A percentile compares a stretch with the other conserved stretches of the same genome.
Evolutionary conservation across 2,888 invertebrate genomes (phyloP).

Genomic region (Xylota segnis): DNA sequence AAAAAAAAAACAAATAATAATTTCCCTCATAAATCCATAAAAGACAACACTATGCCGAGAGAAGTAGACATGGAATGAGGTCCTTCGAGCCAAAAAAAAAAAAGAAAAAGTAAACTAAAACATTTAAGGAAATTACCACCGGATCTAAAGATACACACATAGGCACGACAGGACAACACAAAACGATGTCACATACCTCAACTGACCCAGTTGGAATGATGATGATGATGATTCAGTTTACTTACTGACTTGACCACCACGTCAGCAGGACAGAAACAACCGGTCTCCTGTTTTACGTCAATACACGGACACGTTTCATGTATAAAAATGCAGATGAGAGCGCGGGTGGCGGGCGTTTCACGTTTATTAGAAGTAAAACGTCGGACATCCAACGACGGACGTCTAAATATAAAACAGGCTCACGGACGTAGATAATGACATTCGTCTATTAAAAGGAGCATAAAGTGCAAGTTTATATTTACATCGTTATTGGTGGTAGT

Average conservation of each 20-base stretch:
- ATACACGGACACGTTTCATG: constrained; percentile 46
- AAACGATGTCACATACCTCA: constrained; percentile 7
- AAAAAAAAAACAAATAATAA: too few relatives aligned
- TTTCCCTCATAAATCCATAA: constrained; percentile 23
- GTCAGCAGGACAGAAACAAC: constrained; percentile 5
- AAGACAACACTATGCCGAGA: neutral
- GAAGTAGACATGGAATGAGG: neutral
- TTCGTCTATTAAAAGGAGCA: constrained; percentile 10
- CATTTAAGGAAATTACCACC: constrained; percentile 11
- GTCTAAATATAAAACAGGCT: constrained; percentile 38
- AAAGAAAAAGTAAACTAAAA: neutral
- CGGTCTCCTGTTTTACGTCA: constrained; percentile 23
- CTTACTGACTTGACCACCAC: constrained; percentile 18
- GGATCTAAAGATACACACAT: constrained; percentile 2
- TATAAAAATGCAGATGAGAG: constrained; percentile 33
- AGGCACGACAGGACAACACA: neutral
- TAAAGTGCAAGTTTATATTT: constrained; percentile 46
- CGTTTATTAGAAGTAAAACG: neutral
- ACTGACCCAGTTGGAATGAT: constrained; percentile 29
- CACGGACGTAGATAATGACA: constrained; percentile 11
- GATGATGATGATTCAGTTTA: constrained; percentile 31
- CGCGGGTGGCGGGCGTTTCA: constrained; percentile 14
- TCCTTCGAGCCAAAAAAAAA: neutral
- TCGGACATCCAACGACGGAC: constrained; percentile 29
- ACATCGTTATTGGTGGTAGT: constrained; percentile 26